Evolutionary conservation across 1,140 invertebrate genomes (phyloP).

Genomic region (Agraylea sexmaculata): DNA sequence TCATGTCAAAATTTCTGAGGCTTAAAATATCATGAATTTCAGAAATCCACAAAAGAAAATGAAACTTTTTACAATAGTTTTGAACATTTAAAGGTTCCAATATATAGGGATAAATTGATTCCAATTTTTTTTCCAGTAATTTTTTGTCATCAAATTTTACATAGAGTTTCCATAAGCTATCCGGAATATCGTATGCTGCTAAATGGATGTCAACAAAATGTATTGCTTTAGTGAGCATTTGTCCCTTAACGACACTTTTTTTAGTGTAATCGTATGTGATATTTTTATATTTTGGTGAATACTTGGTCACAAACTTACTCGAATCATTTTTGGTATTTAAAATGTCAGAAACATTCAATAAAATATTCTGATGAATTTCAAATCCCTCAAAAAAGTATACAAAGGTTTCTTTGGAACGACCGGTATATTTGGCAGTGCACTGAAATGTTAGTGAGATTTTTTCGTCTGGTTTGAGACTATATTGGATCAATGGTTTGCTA

Average conservation of each 20-base stretch:
- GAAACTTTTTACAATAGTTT: constrained; percentile 55
- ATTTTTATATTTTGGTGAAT: too few relatives aligned
- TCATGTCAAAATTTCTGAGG: constrained; percentile 58
- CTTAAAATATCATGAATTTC: constrained; percentile 54
- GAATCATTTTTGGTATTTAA: too few relatives aligned
- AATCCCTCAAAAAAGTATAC: constrained; percentile 45
- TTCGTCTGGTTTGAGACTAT: constrained; percentile 26
- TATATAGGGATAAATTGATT: constrained; percentile 40
- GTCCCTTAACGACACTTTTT: too few relatives aligned
- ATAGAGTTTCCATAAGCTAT: constrained; percentile 39
- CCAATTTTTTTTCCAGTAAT: constrained; percentile 27
- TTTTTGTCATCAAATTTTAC: constrained; percentile 31
- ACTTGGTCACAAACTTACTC: too few relatives aligned
- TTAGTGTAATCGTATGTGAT: too few relatives aligned
- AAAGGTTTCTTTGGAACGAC: constrained; percentile 45
- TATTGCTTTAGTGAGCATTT: constrained; percentile 37
- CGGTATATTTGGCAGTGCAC: constrained; percentile 42
- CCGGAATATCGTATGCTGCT: constrained; percentile 44
- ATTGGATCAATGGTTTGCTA: constrained; percentile 20
- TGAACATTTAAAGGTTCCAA: constrained; percentile 33
- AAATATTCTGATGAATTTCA: constrained; percentile 42
- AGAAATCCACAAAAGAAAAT: constrained; percentile 63
- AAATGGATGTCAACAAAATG: constrained; percentile 42
- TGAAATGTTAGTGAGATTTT: constrained; percentile 30
- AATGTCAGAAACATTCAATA: constrained; percentile 38